Evolutionary conservation across 2,888 invertebrate genomes (phyloP).

Genomic region (Dorcus hopei): DNA sequence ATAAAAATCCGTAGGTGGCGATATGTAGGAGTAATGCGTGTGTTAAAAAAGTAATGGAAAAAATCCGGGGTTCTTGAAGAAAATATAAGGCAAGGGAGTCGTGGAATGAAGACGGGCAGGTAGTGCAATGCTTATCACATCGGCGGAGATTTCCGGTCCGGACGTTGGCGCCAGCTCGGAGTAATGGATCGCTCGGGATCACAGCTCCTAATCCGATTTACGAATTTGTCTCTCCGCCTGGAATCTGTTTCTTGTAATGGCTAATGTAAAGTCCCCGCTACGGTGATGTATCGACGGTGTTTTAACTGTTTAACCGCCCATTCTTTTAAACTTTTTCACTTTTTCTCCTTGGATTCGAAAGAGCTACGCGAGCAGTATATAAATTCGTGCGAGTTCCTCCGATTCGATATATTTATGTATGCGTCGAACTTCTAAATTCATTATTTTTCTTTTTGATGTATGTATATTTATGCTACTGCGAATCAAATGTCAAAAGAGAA

Average conservation of each 20-base stretch:
- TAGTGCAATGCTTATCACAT: conserved; percentile 33
- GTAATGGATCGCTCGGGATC: conserved; percentile 44
- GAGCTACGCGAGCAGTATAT: neutral
- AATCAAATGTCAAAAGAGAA: no score
- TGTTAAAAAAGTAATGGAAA: no score
- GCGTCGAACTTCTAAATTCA: no score
- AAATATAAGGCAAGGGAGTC: no score
- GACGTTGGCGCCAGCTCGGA: conserved; percentile 43
- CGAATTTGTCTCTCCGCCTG: conserved; percentile 33
- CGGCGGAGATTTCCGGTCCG: conserved; percentile 42
- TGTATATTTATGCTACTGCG: no score
- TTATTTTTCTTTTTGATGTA: no score
- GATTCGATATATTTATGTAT: no score
- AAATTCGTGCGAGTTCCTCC: neutral
- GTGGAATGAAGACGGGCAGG: conserved; percentile 14
- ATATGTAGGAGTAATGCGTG: no score
- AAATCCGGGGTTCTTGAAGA: no score
- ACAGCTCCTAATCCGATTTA: conserved; percentile 45
- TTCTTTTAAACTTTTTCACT: conserved; percentile 1
- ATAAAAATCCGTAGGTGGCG: no score
- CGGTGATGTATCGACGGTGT: neutral
- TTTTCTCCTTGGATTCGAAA: neutral
- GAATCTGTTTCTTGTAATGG: conserved; percentile 21
- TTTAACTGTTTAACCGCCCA: conserved; percentile 3
- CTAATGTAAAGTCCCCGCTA: conserved; percentile 17